Percentiles rank a stretch among this genome's conserved stretches.
Conservation (phyloP, 2,797 vertebrate species). For the Acanthurus leucopareius region DNA sequence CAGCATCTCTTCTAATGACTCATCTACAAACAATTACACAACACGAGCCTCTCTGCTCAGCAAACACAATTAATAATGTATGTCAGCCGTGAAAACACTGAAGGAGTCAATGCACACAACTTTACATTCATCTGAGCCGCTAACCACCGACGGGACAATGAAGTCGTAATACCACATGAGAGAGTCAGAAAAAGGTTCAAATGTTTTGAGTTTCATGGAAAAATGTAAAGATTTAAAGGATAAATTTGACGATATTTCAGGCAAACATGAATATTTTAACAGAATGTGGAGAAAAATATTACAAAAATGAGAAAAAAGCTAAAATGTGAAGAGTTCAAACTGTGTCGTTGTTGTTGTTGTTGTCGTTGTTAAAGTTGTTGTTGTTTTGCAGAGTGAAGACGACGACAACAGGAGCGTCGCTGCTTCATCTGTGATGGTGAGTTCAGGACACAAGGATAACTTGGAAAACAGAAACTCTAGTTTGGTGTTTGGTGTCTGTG, state of each 20-base stretch:
- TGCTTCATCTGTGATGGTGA: slow-evolving; percentile 75
- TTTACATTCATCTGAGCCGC: no score
- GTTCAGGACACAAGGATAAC: slow-evolving; percentile 8
- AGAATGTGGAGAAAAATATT: no score
- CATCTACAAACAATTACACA: slow-evolving; percentile 38
- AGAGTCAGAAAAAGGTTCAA: neutral
- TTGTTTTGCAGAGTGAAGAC: slow-evolving; percentile 73
- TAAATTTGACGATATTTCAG: neutral
- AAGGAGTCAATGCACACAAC: neutral
- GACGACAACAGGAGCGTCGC: slow-evolving; percentile 72
- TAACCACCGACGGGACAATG: neutral
- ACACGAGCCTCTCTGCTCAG: neutral
- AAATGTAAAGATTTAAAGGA: no score
- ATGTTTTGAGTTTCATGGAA: neutral
- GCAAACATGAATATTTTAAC: no score
- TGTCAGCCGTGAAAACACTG: neutral
- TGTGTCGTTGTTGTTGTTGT: no score
- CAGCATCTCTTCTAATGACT: slow-evolving; percentile 38
- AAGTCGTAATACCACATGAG: neutral
- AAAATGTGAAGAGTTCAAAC: no score
- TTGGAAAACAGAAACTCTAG: neutral
- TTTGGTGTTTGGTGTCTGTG: neutral
- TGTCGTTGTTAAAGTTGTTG: no score
- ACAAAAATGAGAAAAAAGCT: no score
- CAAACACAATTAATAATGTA: slow-evolving; percentile 21